Base-by-base conservation (phyloP, 1,140 invertebrate species). In the Tetramorium parvispinum region DNA sequence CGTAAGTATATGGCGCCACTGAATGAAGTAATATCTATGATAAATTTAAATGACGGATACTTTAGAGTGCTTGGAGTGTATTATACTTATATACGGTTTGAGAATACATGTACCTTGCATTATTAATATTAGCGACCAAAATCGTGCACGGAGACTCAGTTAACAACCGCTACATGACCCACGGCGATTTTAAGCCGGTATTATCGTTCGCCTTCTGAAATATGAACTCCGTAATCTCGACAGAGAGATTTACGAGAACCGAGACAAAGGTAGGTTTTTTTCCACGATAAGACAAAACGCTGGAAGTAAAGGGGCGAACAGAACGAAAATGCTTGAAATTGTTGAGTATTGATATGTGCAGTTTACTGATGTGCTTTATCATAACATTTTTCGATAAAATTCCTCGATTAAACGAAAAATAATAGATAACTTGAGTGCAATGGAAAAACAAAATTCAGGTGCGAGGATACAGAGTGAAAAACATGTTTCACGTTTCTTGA, bases 41-140 rank as follows among this genome's bases (percentile, higher is more conserved):
- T 63, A 43, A 89, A 71, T 88, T 76, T 59, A 57, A 89, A 82
- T 53, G 46, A 46, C 11, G 77, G 49, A 51, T 68, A 63, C 37
- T 71, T 75, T 7, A 37, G 40, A 46, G 32, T 24, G 37, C 78
- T 27, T 7, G 0, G 24, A 55, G 37, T 40, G 55, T 49, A 81
- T 53, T 43, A 21, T 40, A 65, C 18, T 65, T 65, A 40, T 7
- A n/a, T 11, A n/a, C 10, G 11, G n/a, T 66, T 43, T 3, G 3
- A 37, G 27, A 6, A 6, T 32, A 21, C 4, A 6, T 0, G 21
- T 49, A 87, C 49, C 13, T 76, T 21, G 51, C 40, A 61, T 77
- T 53, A 77, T 66, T 77, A 76, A 73, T 77, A 68, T 77, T 77
- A 55, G 65, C 18, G 61, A 40, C 10, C 3, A 11, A 21, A 63